phyloP scores from a whole-genome alignment of 2,113 vertebrate species.

The Silurus meridionalis region DNA sequence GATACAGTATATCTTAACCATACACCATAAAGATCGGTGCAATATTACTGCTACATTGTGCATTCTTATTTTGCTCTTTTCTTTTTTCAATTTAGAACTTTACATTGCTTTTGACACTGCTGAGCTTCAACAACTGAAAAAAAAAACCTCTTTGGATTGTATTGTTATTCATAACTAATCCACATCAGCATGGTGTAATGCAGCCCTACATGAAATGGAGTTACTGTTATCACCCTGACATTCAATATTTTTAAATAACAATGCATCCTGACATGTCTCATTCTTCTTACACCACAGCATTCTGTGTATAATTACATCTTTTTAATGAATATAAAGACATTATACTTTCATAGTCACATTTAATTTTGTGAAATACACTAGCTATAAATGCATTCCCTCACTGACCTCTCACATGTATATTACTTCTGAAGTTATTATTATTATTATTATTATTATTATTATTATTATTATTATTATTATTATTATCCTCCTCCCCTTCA shows the following conservation, averaged over 20 bases:
- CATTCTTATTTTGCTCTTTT: background rate
- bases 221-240: background rate
- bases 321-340: background rate
- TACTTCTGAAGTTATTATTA: too few relatives aligned
- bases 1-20: background rate
- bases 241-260: background rate
- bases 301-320: background rate
- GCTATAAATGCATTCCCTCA: too few relatives aligned
- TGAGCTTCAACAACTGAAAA: background rate
- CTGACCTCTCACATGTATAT: too few relatives aligned
- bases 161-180: background rate
- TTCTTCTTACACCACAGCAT: background rate
- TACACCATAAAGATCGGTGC: background rate
- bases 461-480: too few relatives aligned
- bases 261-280: background rate
- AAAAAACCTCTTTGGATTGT: background rate
- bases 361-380: background rate
- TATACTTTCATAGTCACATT: background rate
- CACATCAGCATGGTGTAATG: background rate
- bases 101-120: background rate
- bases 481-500: too few relatives aligned
- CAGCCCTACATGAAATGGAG: background rate
- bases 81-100: background rate
- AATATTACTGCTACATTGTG: background rate
- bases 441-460: too few relatives aligned